Evolutionary conservation across 2,797 vertebrate genomes (phyloP).

Genomic region (Pygocentrus nattereri): DNA sequence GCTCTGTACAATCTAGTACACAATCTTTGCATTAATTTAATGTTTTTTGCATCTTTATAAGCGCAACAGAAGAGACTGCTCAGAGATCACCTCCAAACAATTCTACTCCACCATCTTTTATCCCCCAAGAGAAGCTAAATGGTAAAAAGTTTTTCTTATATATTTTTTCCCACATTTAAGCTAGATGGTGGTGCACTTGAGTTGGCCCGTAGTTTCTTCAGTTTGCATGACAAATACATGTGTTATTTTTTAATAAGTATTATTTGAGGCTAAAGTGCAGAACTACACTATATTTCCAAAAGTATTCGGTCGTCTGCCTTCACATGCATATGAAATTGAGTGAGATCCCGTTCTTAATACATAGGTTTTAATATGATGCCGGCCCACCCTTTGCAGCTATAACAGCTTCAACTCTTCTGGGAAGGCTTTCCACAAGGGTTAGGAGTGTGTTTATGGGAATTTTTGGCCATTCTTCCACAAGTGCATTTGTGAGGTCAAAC

Average conservation of each 20-base stretch:
- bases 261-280: not conserved
- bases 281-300: no score
- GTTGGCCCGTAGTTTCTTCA: not conserved
- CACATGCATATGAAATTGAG: no score
- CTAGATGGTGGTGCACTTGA: not conserved
- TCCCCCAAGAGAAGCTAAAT: conserved; percentile 36
- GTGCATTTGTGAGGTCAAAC: no score
- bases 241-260: not conserved
- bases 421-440: no score
- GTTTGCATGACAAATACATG: not conserved
- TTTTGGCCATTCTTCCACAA: no score
- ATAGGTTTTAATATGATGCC: no score
- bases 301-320: no score
- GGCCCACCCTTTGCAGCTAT: no score
- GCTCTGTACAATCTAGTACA: not conserved
- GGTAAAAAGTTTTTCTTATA: not conserved
- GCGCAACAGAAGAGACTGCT: conserved; percentile 12
- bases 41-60: conserved; percentile 41
- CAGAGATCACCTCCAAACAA: conserved; percentile 45
- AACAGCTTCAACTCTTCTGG: no score
- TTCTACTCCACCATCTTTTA: conserved; percentile 42
- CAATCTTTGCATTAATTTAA: not conserved
- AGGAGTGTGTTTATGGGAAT: no score
- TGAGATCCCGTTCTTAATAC: no score
- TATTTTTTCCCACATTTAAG: not conserved